These are phyloP conservation scores for Thaumetopoea pityocampa DNA, from an alignment of 1,140 invertebrate species.

Conservation along the genomic window DNA sequence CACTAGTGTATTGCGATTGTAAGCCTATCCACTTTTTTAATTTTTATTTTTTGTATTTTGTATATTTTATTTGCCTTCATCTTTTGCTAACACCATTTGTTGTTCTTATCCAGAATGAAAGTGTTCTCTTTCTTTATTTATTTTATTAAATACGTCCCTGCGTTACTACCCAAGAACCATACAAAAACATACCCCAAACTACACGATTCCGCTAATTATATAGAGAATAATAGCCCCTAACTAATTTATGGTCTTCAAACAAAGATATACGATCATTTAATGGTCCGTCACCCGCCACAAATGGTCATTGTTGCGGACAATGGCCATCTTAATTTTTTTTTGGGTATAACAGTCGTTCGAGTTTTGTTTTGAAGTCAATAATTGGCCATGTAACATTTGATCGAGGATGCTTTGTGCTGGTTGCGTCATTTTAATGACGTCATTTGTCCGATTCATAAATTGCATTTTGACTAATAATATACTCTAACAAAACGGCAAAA, in stretches of 20 bases:
- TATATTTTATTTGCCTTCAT: too few relatives aligned
- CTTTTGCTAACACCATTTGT: background rate
- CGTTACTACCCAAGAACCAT: constrained; percentile 15
- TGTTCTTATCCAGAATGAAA: too few relatives aligned
- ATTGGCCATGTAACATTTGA: constrained; percentile 9
- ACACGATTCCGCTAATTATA: constrained; percentile 52
- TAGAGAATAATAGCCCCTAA: constrained; percentile 41
- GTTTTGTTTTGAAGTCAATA: constrained; percentile 1
- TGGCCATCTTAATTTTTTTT: background rate
- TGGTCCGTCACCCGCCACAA: constrained; percentile 48
- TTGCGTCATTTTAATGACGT: too few relatives aligned
- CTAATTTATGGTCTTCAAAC: constrained; percentile 41
- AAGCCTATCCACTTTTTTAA: too few relatives aligned
- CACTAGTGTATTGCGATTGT: too few relatives aligned
- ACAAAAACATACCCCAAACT: constrained; percentile 32
- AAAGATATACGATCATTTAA: constrained; percentile 53
- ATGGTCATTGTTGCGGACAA: constrained; percentile 13
- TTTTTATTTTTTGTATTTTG: too few relatives aligned
- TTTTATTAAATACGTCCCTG: constrained; percentile 38
- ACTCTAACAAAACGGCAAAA: too few relatives aligned
- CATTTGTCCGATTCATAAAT: too few relatives aligned
- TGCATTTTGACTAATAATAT: too few relatives aligned
- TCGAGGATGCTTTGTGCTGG: too few relatives aligned
- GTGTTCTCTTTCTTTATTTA: too few relatives aligned
- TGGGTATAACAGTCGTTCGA: constrained; percentile 1